Conservation (phyloP, 2,113 vertebrate species). For the Spea bombifrons region DNA sequence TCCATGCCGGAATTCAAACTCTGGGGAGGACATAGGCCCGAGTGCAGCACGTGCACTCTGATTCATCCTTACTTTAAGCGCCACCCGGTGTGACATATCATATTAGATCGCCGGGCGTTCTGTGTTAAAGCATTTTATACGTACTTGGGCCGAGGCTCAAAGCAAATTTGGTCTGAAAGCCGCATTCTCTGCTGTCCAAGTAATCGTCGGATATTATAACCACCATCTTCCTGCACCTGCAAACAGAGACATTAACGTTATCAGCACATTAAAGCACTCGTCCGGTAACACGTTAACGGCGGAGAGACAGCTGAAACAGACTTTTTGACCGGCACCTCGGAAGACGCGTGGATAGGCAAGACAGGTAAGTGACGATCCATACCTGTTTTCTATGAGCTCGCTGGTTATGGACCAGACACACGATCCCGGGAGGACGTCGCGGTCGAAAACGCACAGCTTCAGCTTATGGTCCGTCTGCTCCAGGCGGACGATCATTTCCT, state of each 20-base stretch:
- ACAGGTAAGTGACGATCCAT: neutral
- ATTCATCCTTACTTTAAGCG: no score
- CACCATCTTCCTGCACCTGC: conserved; percentile 91
- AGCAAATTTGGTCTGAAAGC: conserved; percentile 98
- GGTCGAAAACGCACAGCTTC: conserved; percentile 92
- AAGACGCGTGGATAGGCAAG: no score
- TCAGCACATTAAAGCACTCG: no score
- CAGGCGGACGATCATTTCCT: conserved; percentile 89
- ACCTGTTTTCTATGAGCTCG: conserved; percentile 94
- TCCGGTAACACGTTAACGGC: no score
- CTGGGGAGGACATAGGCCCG: no score
- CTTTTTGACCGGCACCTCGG: no score
- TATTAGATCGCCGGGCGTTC: no score
- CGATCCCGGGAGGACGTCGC: conserved; percentile 89
- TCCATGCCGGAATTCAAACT: no score
- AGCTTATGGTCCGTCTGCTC: conserved; percentile 82
- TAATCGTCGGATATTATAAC: conserved; percentile 95
- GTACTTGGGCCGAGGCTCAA: conserved; percentile 93
- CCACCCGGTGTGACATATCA: no score
- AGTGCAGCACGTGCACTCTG: no score
- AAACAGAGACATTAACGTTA: neutral
- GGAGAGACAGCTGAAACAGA: no score
- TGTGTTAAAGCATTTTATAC: neutral
- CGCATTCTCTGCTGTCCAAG: conserved; percentile 87
- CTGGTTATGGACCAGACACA: conserved; percentile 94